These are phyloP conservation scores for Augiades crinisus DNA, from an alignment of 2,888 invertebrate genomes.

Conservation along the genomic window DNA sequence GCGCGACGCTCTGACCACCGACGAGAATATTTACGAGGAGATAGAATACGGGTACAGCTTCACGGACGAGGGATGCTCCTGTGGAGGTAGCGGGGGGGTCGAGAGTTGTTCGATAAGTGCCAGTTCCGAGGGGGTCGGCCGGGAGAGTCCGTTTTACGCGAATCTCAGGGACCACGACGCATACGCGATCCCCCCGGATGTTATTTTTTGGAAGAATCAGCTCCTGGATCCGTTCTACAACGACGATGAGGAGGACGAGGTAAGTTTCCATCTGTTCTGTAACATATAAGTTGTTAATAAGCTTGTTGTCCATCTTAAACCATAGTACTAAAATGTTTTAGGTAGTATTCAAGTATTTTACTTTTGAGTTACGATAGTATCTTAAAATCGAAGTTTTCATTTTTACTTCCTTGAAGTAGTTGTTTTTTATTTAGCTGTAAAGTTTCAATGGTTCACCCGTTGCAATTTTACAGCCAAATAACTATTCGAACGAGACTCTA, in stretches of 20 bases:
- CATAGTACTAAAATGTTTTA: too few species aligned
- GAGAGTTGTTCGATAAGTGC: conserved; percentile 73
- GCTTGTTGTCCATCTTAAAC: too few species aligned
- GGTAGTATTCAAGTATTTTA: too few species aligned
- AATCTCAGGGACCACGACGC: conserved; percentile 73
- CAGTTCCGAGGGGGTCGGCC: conserved; percentile 63
- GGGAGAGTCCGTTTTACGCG: conserved; percentile 73
- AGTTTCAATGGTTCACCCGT: too few species aligned
- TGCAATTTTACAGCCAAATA: too few species aligned
- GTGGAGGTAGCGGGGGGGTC: conserved; percentile 72
- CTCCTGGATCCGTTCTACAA: conserved; percentile 73
- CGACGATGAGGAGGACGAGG: conserved; percentile 81
- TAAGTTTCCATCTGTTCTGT: too few species aligned
- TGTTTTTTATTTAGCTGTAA: too few species aligned
- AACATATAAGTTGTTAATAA: too few species aligned
- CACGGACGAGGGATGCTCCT: conserved; percentile 72
- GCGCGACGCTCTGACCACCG: conserved; percentile 63
- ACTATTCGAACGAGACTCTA: too few species aligned
- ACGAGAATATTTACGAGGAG: conserved; percentile 77
- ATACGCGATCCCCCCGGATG: conserved; percentile 72
- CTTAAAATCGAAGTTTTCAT: too few species aligned
- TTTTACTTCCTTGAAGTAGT: too few species aligned
- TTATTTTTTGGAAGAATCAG: conserved; percentile 77
- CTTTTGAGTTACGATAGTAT: too few species aligned
- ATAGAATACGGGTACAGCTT: conserved; percentile 67